phyloP scores from a whole-genome alignment of 2,888 invertebrate species.

The Myopa tessellatipennis region DNA sequence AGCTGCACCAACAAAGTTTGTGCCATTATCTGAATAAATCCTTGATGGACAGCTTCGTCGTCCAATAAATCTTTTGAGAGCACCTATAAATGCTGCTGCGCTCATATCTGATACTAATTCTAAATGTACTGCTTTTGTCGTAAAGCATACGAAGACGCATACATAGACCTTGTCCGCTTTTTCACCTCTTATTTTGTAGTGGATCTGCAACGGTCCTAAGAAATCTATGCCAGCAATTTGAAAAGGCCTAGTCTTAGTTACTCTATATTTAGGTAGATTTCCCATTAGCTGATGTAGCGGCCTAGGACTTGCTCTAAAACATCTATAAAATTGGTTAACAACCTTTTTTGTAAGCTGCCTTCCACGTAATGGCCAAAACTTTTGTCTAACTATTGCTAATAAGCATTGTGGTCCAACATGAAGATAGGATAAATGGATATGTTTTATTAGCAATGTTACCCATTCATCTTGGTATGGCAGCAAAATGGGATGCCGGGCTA shows the following conservation, averaged over 20 bases:
- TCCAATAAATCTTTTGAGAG: neutral
- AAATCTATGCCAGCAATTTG: neutral
- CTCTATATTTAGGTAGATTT: neutral
- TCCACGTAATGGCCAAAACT: slow-evolving; percentile 36
- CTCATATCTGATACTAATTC: slow-evolving; percentile 8
- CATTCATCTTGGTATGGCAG: slow-evolving; percentile 24
- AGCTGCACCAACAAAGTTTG: slow-evolving; percentile 9
- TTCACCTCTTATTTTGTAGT: slow-evolving; percentile 8
- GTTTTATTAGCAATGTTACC: slow-evolving; percentile 29
- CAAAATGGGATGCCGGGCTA: slow-evolving; percentile 18
- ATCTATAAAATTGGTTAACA: slow-evolving; percentile 32
- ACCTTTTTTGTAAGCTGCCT: slow-evolving; percentile 24
- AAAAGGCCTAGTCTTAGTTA: neutral
- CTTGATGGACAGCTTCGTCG: neutral
- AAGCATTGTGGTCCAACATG: slow-evolving; percentile 33
- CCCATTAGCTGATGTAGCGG: slow-evolving; percentile 13
- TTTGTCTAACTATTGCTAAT: slow-evolving; percentile 34
- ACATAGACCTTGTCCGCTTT: neutral
- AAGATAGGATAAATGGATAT: neutral
- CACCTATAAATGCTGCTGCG: neutral
- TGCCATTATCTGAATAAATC: slow-evolving; percentile 12
- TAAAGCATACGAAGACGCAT: neutral
- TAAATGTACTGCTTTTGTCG: neutral
- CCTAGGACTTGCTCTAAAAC: slow-evolving; percentile 33
- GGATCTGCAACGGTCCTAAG: slow-evolving; percentile 10